phyloP scores from a whole-genome alignment of 2,797 vertebrate genomes.

The Neosilurus hyrtlii region DNA sequence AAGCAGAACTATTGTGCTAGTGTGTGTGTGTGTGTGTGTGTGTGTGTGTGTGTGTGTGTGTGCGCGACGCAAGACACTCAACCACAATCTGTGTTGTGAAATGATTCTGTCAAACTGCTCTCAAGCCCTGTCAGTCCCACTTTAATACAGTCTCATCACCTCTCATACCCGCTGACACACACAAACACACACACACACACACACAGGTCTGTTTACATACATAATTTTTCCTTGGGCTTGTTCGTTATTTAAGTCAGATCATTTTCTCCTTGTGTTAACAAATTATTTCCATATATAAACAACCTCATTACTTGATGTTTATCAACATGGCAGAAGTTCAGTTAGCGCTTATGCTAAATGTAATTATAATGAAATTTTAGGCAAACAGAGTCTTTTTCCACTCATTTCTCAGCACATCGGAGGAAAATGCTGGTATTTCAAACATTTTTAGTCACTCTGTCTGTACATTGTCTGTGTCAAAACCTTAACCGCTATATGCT shows the following conservation, averaged over 20 bases:
- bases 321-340: neutral
- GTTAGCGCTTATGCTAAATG: neutral
- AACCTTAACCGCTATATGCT: neutral
- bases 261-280: neutral
- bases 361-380: neutral
- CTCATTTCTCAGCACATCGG: slow-evolving; percentile 1
- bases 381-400: neutral
- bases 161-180: neutral
- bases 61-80: neutral
- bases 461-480: neutral
- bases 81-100: neutral
- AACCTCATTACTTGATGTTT: neutral
- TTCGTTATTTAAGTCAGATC: neutral
- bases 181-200: neutral
- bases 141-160: slow-evolving; percentile 32
- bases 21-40: no score
- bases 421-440: neutral
- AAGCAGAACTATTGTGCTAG: no score
- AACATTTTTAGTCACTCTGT: neutral
- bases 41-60: no score
- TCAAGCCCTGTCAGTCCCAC: slow-evolving; percentile 27
- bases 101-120: slow-evolving; percentile 16
- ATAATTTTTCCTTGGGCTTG: neutral
- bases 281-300: slow-evolving; percentile 9
- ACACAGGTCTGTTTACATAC: neutral